Evolutionary conservation across 2,888 invertebrate genomes (phyloP), one percentile per base, ranked within the genome.

Genomic region (Amphipyra berbera): DNA sequence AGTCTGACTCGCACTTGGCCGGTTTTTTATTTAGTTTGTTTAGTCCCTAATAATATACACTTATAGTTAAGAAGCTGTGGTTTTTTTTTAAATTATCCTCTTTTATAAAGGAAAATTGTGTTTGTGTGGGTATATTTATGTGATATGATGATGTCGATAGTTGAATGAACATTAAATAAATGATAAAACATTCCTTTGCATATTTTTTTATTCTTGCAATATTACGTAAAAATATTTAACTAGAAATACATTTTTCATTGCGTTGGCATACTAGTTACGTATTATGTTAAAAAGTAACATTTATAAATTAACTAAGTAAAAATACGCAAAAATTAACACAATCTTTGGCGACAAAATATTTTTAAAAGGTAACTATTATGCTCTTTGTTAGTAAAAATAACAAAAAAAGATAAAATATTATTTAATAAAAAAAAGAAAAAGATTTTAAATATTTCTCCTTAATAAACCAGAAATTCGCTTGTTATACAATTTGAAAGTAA

Each of bases 181-280:
- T 44, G 70, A 65, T 50, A 61, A 56, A 50, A 57, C 53, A 5
- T 6, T 59, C 7, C 13, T 49, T 41, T 55, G 35, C 54, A 62
- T 52, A 57, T 40, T 54, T 56, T n/a, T 73, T 66, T 77, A 61
- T 58, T 75, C n/a, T 68, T 77, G 59, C 63, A 59, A 69, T 77
- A 62, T 58, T 53, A 66, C 65, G 61, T 61, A 76, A 78, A 76
- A 71, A 71, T 63, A 64, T 66, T 63, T 41, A 78, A 67, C 61
- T 74, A 42, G 61, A 57, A 66, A 59, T 66, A 56, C 54, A 73
- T 60, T 10, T 37, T 4, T 37, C 3, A 37, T 37, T 37, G 37
- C 3, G 10, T 12, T 37, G 12, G 40, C 47, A 35, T 37, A 48
- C 9, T 15, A 10, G 35, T 52, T 37, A 56, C 21, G 27, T 47